Evolutionary conservation across 2,797 vertebrate genomes (phyloP).

Genomic region (Microctenopoma steveboyesi): DNA sequence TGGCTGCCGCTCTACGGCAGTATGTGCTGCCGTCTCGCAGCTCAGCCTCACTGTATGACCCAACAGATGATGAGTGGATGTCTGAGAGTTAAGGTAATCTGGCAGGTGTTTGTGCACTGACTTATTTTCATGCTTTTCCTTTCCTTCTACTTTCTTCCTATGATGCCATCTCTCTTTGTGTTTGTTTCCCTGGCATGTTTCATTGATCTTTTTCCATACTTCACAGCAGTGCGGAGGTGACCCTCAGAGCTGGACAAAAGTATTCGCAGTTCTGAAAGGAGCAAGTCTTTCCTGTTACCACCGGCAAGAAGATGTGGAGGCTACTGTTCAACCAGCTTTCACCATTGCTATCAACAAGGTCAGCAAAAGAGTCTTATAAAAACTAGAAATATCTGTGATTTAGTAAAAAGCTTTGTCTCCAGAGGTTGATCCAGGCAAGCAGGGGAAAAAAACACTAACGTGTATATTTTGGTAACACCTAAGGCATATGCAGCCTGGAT

Average conservation of each 20-base stretch:
- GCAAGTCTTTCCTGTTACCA: slow-evolving; percentile 90
- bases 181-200: slow-evolving; percentile 1
- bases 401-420: slow-evolving; percentile 4
- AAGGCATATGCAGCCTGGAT: slow-evolving; percentile 11
- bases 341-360: slow-evolving; percentile 95
- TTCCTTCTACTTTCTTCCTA: neutral
- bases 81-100: slow-evolving; percentile 88
- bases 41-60: slow-evolving; percentile 93
- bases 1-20: slow-evolving; percentile 96
- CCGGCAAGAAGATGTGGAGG: slow-evolving; percentile 82
- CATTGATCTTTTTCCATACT: slow-evolving; percentile 21
- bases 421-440: slow-evolving; percentile 20
- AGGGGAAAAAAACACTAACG: slow-evolving; percentile 11
- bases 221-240: slow-evolving; percentile 85
- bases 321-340: slow-evolving; percentile 86
- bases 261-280: slow-evolving; percentile 88
- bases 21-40: slow-evolving; percentile 92
- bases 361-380: slow-evolving; percentile 17
- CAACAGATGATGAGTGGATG: slow-evolving; percentile 87
- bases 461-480: slow-evolving; percentile 37
- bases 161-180: slow-evolving; percentile 23
- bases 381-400: neutral
- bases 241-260: slow-evolving; percentile 82
- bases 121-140: slow-evolving; percentile 12
- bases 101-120: slow-evolving; percentile 9